Evolutionary conservation across 2,113 vertebrate genomes (phyloP).

Genomic region (Sinosuthora webbiana): DNA sequence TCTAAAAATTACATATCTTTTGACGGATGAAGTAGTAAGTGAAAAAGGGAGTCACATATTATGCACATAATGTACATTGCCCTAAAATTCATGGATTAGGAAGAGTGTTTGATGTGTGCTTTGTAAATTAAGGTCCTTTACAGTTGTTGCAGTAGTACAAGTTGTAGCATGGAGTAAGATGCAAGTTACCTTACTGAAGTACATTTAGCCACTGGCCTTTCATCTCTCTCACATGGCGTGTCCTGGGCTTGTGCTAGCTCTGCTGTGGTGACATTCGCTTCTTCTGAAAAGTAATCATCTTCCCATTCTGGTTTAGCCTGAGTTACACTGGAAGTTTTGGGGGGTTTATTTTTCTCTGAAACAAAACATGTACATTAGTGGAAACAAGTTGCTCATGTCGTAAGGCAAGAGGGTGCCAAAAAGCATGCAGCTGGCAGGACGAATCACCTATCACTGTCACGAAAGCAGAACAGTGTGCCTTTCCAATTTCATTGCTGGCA

Average conservation of each 20-base stretch:
- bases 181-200: conserved; percentile 1
- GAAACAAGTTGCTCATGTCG: neutral
- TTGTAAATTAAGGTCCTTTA: neutral
- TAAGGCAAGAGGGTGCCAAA: neutral
- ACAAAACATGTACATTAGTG: neutral
- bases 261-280: neutral
- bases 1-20: neutral
- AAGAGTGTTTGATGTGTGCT: neutral
- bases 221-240: neutral
- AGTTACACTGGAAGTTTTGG: neutral
- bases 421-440: neutral
- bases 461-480: conserved; percentile 47
- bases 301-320: conserved; percentile 14
- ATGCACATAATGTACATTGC: neutral
- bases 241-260: neutral
- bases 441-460: conserved; percentile 58
- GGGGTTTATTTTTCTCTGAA: conserved; percentile 33
- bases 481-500: conserved; percentile 54
- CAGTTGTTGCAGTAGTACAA: neutral
- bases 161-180: neutral
- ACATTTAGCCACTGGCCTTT: neutral
- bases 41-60: neutral
- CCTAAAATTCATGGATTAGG: neutral
- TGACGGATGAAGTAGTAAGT: neutral
- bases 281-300: neutral